Percentiles rank a stretch among this genome's conserved stretches.
Conservation (phyloP, 2,113 vertebrate species). For the Phrynocephalus versicolor region DNA sequence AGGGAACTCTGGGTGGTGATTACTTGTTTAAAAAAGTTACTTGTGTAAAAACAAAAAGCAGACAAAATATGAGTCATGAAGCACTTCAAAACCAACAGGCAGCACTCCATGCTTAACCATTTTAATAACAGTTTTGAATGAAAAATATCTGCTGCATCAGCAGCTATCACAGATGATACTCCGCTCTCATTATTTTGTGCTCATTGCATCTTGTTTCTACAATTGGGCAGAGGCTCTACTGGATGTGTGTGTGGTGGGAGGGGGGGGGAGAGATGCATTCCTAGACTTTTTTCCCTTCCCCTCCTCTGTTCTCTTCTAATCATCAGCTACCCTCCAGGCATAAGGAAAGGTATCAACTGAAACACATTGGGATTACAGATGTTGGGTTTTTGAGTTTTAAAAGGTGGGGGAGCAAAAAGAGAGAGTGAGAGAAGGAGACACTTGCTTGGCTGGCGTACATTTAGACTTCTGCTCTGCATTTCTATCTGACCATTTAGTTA, state of each 20-base stretch:
- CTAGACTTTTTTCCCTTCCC: background rate
- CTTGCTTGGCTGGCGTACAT: background rate
- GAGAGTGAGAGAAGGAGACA: background rate
- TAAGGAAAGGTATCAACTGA: fast-evolving
- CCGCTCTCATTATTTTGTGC: background rate
- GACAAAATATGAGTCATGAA: background rate
- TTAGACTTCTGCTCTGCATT: background rate
- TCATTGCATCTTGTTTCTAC: background rate
- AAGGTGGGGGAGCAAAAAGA: background rate
- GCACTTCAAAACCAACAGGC: fast-evolving
- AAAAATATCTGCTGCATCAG: background rate
- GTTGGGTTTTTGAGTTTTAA: fast-evolving
- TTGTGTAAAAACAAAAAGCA: background rate
- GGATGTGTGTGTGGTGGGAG: background rate
- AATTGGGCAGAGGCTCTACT: fast-evolving
- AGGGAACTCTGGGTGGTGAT: too few species aligned
- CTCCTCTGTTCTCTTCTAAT: fast-evolving
- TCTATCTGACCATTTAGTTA: background rate
- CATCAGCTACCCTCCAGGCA: background rate
- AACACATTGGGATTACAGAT: fast-evolving
- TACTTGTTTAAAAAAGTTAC: too few species aligned
- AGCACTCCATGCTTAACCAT: fast-evolving
- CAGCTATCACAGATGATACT: background rate
- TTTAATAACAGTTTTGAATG: fast-evolving
- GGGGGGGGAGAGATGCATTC: fast-evolving